Percentiles rank a stretch among this genome's conserved stretches.
These are phyloP conservation scores for Grantiella picta DNA, from an alignment of 2,113 vertebrate genomes.

Conservation along the genomic window DNA sequence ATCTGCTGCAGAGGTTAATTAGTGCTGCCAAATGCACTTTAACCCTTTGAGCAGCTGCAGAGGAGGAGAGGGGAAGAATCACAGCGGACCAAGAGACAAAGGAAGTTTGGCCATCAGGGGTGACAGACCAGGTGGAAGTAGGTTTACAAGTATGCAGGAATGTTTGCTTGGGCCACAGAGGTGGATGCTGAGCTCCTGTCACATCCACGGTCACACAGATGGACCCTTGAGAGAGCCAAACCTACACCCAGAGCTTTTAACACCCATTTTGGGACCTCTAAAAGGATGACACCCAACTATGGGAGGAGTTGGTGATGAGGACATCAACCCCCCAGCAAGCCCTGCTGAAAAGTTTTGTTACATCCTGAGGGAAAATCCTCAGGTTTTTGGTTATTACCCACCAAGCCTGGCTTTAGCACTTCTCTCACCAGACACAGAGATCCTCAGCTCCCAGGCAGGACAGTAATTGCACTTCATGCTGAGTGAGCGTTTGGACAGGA, in stretches of 20 bases:
- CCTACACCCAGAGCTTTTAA: background rate
- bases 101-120: background rate
- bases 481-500: background rate
- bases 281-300: background rate
- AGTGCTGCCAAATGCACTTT: slow-evolving; percentile 5
- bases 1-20: slow-evolving; percentile 53
- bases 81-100: background rate
- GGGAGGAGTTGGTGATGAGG: background rate
- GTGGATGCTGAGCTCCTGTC: background rate
- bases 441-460: background rate
- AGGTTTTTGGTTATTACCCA: background rate
- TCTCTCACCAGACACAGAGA: background rate
- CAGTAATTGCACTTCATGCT: background rate
- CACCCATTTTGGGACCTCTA: background rate
- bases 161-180: fast-evolving
- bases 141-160: background rate
- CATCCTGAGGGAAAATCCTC: background rate
- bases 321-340: background rate
- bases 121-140: background rate
- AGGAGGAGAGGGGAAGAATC: background rate
- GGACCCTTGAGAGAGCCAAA: background rate
- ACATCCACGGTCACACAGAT: background rate
- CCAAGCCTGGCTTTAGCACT: background rate
- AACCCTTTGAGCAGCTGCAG: slow-evolving; percentile 22
- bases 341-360: background rate